phyloP scores from a whole-genome alignment of 2,113 vertebrate species.

The Lasiurus borealis region DNA sequence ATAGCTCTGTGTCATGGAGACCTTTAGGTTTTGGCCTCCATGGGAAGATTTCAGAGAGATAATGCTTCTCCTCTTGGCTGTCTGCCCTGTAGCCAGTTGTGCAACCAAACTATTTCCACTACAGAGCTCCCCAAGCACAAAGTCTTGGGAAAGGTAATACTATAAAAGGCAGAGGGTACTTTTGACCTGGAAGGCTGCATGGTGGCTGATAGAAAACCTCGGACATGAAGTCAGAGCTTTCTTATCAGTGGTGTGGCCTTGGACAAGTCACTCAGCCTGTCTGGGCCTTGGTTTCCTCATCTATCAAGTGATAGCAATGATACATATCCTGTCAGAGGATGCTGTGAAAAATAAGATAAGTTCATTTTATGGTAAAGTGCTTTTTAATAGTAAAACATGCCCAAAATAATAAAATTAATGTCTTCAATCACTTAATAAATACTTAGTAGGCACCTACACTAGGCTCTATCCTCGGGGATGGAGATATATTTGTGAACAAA shows the following conservation, averaged over 20 bases:
- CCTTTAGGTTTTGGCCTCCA: not conserved
- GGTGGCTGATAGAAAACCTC: not conserved
- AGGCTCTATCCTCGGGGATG: not conserved
- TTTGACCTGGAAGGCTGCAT: not conserved
- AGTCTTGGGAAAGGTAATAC: not conserved
- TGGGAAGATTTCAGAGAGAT: not conserved
- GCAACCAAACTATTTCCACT: not conserved
- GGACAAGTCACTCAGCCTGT: not conserved
- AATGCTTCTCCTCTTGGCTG: not conserved
- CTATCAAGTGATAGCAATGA: not conserved
- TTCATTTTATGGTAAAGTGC: not conserved
- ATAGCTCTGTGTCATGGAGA: not conserved
- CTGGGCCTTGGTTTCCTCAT: not conserved
- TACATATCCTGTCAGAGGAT: not conserved
- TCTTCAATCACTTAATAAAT: not conserved
- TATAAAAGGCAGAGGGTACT: not conserved
- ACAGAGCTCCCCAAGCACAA: not conserved
- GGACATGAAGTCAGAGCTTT: not conserved
- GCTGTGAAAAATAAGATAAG: slow-evolving; percentile 3
- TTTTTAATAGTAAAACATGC: not conserved
- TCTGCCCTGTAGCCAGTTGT: not conserved
- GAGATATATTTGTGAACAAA: not conserved
- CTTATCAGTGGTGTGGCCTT: not conserved
- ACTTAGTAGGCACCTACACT: not conserved
- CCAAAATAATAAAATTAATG: not conserved